Evolutionary conservation across 2,797 vertebrate species (phyloP), one percentile per base, ranked within the genome.

Genomic region (Enteromius afrohamiltoni): DNA sequence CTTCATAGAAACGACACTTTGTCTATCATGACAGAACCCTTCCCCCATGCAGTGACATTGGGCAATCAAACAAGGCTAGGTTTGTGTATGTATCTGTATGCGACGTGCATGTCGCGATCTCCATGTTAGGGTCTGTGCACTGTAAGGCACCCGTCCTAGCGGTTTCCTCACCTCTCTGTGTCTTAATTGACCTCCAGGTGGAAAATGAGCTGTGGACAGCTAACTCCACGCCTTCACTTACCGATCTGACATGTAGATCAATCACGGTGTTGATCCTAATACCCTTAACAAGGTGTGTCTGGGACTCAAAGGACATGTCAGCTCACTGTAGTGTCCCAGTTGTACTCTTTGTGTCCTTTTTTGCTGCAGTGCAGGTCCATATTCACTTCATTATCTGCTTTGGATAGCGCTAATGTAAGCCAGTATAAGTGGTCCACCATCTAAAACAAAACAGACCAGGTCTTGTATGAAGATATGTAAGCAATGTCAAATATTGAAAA

Each of bases 211-310:
- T 85, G 87, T 85, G 88, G 87, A 89, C 88, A 86, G 84, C 70
- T 60, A 76, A 71, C 76, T 84, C 82, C 86, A 67, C 17, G 23
- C 84, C 89, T 84, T 88, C 91, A 92, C 87, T 93, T 93, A 91
- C 90, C 86, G 82, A 91, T 82, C 89, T 93, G 92, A 92, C 92
- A 93, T 90, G 93, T 90, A 93, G 91, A 93, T 93, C 91, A 93
- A 93, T 94, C 93, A 94, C 85, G 83, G 85, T 89, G 87, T 91
- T 91, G 89, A 93, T 91, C 91, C 89, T 90, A 93, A 93, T 91
- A 91, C 84, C 84, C 89, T 89, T 92, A 93, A 92, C 92, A 92
- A 91, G 91, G 86, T 87, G 79, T 69, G 88, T 91, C 87, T 89
- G 89, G 69, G 81, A 84, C 80, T 90, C 87, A 88, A 86, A 94